Base-by-base conservation (phyloP, 2,888 invertebrate genomes). In the Rhagophthalmus giganteus region DNA sequence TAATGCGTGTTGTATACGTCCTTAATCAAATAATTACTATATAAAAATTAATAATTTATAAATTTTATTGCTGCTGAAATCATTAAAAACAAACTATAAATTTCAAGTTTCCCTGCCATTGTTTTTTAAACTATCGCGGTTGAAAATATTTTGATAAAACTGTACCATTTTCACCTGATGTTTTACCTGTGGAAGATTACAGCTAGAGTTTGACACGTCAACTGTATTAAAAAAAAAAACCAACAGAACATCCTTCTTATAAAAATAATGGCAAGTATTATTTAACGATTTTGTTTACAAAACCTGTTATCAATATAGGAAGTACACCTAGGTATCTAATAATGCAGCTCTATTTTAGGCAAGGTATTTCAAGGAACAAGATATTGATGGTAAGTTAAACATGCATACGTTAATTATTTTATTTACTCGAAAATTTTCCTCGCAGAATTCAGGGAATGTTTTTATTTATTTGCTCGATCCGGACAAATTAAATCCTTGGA, bases 381-480 rank as follows among this genome's bases (percentile, higher is more conserved):
- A 95, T 69, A 95, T 95, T 61, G 95, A 95, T 78, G 94, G 94
- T 94, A 79, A 79, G 81, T 78, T 44, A 13, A 12, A 25, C 4
- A 2, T 3, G 3, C 16, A 13, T 15, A 20, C 16, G 16, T 3
- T 11, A 13, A 14, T 15, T 6, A 15, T 16, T 6, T 24, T 34
- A 20, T 34, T 34, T 13, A 14, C 33, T 16, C 9, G 14, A 9
- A 14, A 2, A 2, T 8, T 59, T 55, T 53, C 55, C 56, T 80
- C 80, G 7, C 76, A 94, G 95, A 95, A 75, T 96, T 94, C 74
- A 86, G 94, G 68, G 96, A 97, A 78, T 97, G 96, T 68, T 97
- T 96, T 78, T 94, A 94, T 73, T 79, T 97, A 42, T 95, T 94
- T 72, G 94, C 95, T 0, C 80, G 92, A 33, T 89, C 88, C 24